These are phyloP conservation scores for Oxygymnocypris stewartii DNA, from an alignment of 2,113 vertebrate genomes.

Conservation along the genomic window DNA sequence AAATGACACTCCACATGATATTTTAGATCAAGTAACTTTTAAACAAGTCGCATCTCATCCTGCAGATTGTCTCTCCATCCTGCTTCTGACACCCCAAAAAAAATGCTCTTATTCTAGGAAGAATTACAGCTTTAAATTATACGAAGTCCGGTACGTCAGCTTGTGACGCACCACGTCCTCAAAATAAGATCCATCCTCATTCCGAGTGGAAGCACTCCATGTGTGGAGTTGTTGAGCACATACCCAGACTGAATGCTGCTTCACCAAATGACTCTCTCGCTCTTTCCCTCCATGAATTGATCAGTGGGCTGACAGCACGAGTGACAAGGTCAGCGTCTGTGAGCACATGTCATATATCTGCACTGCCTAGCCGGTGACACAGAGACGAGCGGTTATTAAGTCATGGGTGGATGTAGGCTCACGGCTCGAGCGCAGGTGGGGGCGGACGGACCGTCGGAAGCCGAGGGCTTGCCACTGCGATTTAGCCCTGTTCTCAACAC, in stretches of 20 bases:
- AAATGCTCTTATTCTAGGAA: too few relatives aligned
- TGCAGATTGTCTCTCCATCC: conserved; percentile 11
- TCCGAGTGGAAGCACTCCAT: background rate
- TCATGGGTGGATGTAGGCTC: conserved; percentile 44
- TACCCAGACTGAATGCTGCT: background rate
- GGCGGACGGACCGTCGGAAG: background rate
- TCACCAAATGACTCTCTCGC: conserved; percentile 15
- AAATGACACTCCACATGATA: background rate
- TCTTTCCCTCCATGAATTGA: conserved; percentile 47
- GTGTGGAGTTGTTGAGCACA: conserved; percentile 20
- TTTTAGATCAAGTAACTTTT: conserved; percentile 11
- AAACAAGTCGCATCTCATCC: conserved; percentile 20
- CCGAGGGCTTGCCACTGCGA: conserved; percentile 8
- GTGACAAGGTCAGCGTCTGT: conserved; percentile 54
- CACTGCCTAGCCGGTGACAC: background rate
- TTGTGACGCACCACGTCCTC: conserved; percentile 18
- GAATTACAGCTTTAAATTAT: conserved; percentile 24
- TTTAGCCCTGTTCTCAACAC: conserved; percentile 13
- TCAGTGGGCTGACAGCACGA: conserved; percentile 40
- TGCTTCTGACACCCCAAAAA: conserved; percentile 11
- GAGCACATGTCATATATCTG: conserved; percentile 31
- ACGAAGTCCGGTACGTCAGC: conserved; percentile 12
- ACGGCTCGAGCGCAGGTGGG: background rate
- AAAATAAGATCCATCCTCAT: conserved; percentile 42
- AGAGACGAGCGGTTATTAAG: conserved; percentile 44